Conservation (phyloP, 2,888 invertebrate species). For the Sarcophaga variegata region DNA sequence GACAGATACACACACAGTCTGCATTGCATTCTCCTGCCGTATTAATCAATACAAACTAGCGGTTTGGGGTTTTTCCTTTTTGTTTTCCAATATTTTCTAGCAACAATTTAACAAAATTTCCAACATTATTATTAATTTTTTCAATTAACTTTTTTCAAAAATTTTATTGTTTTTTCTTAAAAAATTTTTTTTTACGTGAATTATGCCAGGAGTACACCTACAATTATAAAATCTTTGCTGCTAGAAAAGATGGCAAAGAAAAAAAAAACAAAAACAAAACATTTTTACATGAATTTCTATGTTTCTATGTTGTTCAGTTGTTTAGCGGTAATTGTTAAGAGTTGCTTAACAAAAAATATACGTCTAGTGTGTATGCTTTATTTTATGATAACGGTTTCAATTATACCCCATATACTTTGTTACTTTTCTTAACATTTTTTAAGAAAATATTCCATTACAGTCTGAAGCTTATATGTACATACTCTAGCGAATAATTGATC, state of each 20-base stretch:
- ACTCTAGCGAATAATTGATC: neutral
- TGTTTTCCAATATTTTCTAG: neutral
- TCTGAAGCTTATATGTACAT: no score
- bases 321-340: slow-evolving; percentile 31
- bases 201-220: slow-evolving; percentile 49
- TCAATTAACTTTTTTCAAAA: slow-evolving; percentile 35
- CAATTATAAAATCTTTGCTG: slow-evolving; percentile 33
- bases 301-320: slow-evolving; percentile 23
- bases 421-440: neutral
- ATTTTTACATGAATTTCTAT: slow-evolving; percentile 26
- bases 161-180: neutral
- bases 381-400: slow-evolving; percentile 44
- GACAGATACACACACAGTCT: neutral
- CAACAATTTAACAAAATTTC: slow-evolving; percentile 7
- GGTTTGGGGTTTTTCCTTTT: slow-evolving; percentile 39
- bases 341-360: slow-evolving; percentile 28
- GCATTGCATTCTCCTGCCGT: slow-evolving; percentile 20
- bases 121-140: slow-evolving; percentile 54
- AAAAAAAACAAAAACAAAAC: neutral
- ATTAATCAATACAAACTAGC: slow-evolving; percentile 52
- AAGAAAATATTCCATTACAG: neutral
- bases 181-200: slow-evolving; percentile 26
- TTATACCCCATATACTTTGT: neutral
- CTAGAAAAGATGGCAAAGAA: neutral
- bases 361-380: slow-evolving; percentile 21